Evolutionary conservation across 1,140 invertebrate genomes (phyloP).

Genomic region (Lepidurus arcticus): DNA sequence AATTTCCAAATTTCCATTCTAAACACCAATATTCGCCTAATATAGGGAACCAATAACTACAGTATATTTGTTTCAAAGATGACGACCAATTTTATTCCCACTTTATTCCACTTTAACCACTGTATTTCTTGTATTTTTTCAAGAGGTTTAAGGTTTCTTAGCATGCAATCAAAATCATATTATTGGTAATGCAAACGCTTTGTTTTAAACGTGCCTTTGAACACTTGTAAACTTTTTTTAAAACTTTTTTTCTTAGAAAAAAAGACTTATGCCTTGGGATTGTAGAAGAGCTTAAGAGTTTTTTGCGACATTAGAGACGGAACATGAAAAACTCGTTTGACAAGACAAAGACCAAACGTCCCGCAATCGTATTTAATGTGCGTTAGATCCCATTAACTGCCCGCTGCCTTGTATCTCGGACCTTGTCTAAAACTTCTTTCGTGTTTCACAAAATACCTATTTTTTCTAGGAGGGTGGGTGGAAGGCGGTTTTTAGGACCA

Average conservation of each 20-base stretch:
- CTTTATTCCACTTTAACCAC: no score
- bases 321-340: conserved; percentile 15
- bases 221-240: neutral
- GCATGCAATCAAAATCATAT: neutral
- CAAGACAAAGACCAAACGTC: neutral
- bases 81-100: no score
- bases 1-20: no score
- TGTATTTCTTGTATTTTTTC: no score
- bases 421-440: neutral
- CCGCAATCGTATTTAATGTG: conserved; percentile 10
- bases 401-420: neutral
- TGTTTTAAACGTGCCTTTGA: neutral
- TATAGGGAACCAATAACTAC: no score
- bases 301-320: neutral
- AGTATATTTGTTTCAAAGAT: no score
- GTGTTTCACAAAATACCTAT: neutral
- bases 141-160: no score
- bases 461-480: no score
- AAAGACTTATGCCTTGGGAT: neutral
- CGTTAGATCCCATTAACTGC: neutral
- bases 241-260: neutral
- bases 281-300: neutral
- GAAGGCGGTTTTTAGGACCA: neutral
- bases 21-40: no score
- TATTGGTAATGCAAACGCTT: neutral